Base-by-base conservation (phyloP, 2,113 vertebrate genomes). In the Chunga burmeisteri region DNA sequence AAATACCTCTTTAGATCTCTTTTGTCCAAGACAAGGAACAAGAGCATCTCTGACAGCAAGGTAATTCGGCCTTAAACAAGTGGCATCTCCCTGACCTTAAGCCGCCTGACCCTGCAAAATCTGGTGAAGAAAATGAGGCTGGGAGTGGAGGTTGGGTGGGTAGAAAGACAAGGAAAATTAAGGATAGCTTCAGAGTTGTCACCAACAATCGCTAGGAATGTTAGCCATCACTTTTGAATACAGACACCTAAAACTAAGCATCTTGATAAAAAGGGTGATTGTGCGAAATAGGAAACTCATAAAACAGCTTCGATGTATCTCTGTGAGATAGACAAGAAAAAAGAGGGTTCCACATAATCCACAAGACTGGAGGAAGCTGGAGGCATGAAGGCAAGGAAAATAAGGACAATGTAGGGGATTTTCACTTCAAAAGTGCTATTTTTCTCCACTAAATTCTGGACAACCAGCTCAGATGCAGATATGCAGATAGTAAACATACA, bases 1-100 rank as follows among this genome's bases (percentile, higher is more conserved):
- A 96, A 96, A 87, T 21, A 65, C 23, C 19, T 52, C 27, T 63
- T 90, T 53, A 84, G 52, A 21, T 72, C 34, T 82, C 47, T 71
- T 49, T 87, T 85, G 70, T 90, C 46, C 29, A 81, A 58, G 27
- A 42, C 26, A 8, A 83, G 72, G 40, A 96, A 81, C 56, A 44
- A 88, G 21, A 93, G 23, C 14, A 49, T 52, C 38, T 83, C 56
- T 89, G 63, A 94, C 66, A 88, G 44, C 47, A 78, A 82, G 62
- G 10, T 81, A 94, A 95, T 92, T 82, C 2, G 9, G 29, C 44
- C 70, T 84, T 62, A 80, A 90, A 29, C 36, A 66, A 80, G 52
- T 68, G 81, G 63, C 36, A 67, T 47, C 40, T 82, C 77, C 29
- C 38, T 52, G 65, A 59, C 42, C 36, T 16, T 6, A 79, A 68